Base-by-base conservation (phyloP, 2,888 invertebrate species). In the Polydrusus cervinus region DNA sequence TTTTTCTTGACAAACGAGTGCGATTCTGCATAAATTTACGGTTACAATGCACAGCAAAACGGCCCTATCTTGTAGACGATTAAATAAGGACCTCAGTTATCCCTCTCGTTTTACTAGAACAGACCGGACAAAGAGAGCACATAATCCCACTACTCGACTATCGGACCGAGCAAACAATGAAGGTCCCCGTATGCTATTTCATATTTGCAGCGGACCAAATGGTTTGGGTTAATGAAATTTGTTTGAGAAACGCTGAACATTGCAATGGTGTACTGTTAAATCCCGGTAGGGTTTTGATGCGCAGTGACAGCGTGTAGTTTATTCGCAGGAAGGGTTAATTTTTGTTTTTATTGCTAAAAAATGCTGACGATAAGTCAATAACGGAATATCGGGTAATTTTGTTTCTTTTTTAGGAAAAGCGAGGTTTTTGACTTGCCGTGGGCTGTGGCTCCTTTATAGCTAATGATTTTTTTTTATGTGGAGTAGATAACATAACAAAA, bases 21-120 rank as follows among this genome's bases (percentile, higher is more conserved):
- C 68, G 68, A 69, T 68, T 70, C 74, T 74, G 74, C 69, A 74
- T 69, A 74, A 70, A 70, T 70, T 74, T 65, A 61, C 73, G 61
- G 73, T 68, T 74, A 72, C 71, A 71, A 71, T 72, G 68, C 73
- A 74, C 68, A 70, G 62, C 40, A 71, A 71, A 71, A 65, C 51
- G 62, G 16, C 70, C 53, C 40, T 20, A 43, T 55, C 60, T 16
- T 16, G 38, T 14, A 16, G 8, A n/a, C 40, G n/a, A 45, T 62
- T 62, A 47, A n/a, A 6, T 14, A 45, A 10, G 20, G 9, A 62
- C 11, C 13, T 47, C 25, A 20, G 7, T 13, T 5, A 25, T 11
- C 25, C 13, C 45, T 25, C 13, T 25, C 45, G 9, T 13, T 62
- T 62, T 62, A 62, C 43, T 7, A 8, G 0, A 11, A 60, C 16